Conservation (phyloP, 2,113 vertebrate species). For the Hipposideros armiger region DNA sequence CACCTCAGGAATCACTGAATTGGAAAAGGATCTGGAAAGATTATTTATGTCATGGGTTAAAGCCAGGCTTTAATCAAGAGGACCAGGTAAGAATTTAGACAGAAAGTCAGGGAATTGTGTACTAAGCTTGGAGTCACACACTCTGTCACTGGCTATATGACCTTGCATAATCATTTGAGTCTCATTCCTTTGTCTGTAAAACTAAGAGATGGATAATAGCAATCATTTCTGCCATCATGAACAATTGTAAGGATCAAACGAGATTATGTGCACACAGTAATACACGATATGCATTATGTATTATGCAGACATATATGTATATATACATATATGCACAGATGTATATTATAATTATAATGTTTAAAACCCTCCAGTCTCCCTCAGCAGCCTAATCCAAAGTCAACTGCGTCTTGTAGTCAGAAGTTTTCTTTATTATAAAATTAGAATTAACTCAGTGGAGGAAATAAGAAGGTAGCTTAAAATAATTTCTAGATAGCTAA, state of each 20-base stretch:
- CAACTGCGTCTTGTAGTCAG: background rate
- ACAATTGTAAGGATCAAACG: background rate
- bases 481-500: background rate
- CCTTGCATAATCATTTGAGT: background rate
- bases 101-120: background rate
- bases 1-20: background rate
- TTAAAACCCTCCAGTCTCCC: background rate
- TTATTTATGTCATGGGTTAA: background rate
- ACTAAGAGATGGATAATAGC: background rate
- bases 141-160: background rate
- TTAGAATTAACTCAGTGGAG: background rate
- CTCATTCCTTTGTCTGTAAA: background rate
- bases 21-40: background rate
- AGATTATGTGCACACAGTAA: background rate
- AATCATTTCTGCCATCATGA: background rate
- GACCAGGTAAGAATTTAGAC: background rate
- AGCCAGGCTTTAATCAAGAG: background rate
- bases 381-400: background rate
- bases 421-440: background rate
- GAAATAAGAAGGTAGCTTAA: background rate
- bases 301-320: background rate
- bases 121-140: background rate
- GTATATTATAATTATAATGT: background rate
- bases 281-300: background rate
- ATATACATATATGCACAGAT: rapidly evolving